Evolutionary conservation across 2,888 invertebrate species (phyloP), one percentile per base, ranked within the genome.

Genomic region (Erebia epiphron): DNA sequence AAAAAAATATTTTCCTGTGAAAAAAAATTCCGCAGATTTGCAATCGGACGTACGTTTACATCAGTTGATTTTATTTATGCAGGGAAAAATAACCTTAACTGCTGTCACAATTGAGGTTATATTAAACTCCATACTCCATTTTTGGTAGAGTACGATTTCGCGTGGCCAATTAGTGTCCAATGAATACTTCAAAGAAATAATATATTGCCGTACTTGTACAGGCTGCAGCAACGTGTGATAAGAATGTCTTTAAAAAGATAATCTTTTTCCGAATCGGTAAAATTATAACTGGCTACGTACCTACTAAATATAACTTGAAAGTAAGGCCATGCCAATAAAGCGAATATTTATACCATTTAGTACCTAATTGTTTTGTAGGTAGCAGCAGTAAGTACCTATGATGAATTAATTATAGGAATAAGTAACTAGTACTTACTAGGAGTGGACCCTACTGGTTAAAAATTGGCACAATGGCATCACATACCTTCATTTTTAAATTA

Each of bases 151-250:
- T 58, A 21, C 21, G n/a, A 7, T 54, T 16, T 16, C 13, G 56
- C 13, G 13, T 41, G 14, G 35, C 14, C 58, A 58, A 41, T 58
- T 58, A 58, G 35, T 58, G 35, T 58, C 35, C 58, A 58, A 58
- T 58, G 21, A 58, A 58, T 58, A 58, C 7, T 35, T n/a, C n/a
- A 35, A 57, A 13, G 21, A 58, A 35, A 35, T n/a, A 58, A 26
- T 26, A 26, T 26, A 26, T 58, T n/a, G n/a, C n/a, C 9, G 35
- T n/a, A 14, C 35, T n/a, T 35, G 21, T 54, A 11, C 11, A 46
- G 11, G 46, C 16, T 54, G 54, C 18, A 5, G 21, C 11, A 54
- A 50, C 1, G 50, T 50, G 50, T n/a, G 50, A 50, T 16, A 50
- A n/a, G n/a, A 50, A 50, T 50, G n/a, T 50, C 1, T 16, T 26